phyloP scores from a whole-genome alignment of 1,140 invertebrate species.

The Leptoteleia sp. region DNA sequence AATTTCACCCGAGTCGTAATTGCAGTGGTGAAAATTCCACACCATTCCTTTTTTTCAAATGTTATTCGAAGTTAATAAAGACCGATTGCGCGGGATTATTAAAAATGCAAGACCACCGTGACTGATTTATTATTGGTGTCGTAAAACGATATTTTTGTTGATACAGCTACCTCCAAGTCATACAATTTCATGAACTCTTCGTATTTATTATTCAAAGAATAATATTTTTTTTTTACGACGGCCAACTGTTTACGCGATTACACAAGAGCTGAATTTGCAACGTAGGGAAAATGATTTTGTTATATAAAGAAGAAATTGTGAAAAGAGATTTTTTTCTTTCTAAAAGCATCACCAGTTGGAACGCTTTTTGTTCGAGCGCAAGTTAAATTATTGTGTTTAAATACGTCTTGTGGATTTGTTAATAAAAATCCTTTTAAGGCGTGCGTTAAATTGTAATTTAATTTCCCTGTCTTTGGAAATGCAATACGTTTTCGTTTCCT shows the following conservation, averaged over 20 bases:
- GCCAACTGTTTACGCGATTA: conserved; percentile 26
- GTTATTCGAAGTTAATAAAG: conserved; percentile 14
- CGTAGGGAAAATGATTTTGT: conserved; percentile 13
- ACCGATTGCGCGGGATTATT: conserved; percentile 10
- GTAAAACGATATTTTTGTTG: conserved; percentile 39
- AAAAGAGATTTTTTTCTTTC: conserved; percentile 33
- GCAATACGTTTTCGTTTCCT: too few relatives aligned
- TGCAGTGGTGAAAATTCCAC: conserved; percentile 3
- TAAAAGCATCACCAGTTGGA: not conserved
- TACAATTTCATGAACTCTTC: conserved; percentile 28
- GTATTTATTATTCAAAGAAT: conserved; percentile 34
- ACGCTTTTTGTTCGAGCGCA: conserved; percentile 7
- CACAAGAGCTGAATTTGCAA: conserved; percentile 21
- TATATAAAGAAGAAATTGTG: conserved; percentile 44
- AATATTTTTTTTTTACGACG: conserved; percentile 27
- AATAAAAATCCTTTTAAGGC: conserved; percentile 14
- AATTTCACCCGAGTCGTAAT: not conserved
- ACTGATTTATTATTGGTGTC: conserved; percentile 27
- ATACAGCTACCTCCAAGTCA: conserved; percentile 20
- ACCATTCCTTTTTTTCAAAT: too few relatives aligned
- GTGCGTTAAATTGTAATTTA: conserved; percentile 8
- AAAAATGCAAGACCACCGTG: conserved; percentile 15
- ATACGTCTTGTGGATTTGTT: conserved; percentile 10
- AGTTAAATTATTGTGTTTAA: conserved; percentile 21
- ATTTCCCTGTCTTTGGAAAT: not conserved